These are phyloP conservation scores for Actinia equina DNA, from an alignment of 64 coral and sea anemone genomes.

Conservation along the genomic window DNA sequence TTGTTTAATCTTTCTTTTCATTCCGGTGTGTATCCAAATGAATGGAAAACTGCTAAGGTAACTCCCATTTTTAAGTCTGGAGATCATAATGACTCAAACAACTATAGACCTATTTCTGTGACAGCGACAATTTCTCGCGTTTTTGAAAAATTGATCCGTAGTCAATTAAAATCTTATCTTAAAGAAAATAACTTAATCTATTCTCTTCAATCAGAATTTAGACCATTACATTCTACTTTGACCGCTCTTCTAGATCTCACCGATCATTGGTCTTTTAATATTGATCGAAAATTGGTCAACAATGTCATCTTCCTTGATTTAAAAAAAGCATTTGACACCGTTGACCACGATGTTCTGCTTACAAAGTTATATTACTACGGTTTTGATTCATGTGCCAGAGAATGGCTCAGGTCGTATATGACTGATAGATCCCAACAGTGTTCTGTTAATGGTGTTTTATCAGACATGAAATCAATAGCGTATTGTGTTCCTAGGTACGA, in stretches of 20 bases:
- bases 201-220: conserved; percentile 2
- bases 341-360: conserved; percentile 27
- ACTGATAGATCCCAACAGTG: conserved; percentile 1
- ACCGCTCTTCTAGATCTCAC: conserved; percentile 23
- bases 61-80: no score
- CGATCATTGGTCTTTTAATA: conserved; percentile 15
- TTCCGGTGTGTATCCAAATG: no score
- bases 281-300: conserved; percentile 30
- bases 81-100: not conserved
- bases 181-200: not conserved
- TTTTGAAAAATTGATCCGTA: not conserved
- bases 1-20: no score
- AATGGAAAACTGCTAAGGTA: no score
- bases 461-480: not conserved
- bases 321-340: conserved; percentile 40
- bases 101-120: conserved; percentile 13
- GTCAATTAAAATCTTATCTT: not conserved
- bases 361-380: conserved; percentile 1
- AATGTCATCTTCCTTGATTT: conserved; percentile 42
- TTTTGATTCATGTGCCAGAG: not conserved
- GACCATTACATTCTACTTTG: not conserved
- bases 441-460: conserved; percentile 5
- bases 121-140: not conserved
- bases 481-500: conserved; percentile 26
- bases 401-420: conserved; percentile 29